Evolutionary conservation across 2,888 invertebrate species (phyloP), one percentile per base, ranked within the genome.

Genomic region (Lamellibrachia satsuma): DNA sequence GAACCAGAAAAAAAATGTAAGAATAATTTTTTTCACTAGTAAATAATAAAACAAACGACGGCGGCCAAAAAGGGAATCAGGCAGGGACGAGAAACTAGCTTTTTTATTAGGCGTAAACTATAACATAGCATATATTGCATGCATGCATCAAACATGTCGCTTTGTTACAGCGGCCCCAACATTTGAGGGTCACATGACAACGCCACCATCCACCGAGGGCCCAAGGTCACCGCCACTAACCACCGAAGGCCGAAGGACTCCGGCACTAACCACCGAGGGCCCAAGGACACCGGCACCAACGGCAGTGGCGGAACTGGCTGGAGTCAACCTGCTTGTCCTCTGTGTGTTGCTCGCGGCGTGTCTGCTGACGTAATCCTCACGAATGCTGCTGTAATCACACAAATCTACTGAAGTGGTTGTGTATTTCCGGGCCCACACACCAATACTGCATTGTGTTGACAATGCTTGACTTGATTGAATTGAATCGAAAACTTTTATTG

Each of bases 331-430:
- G 75, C 22, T 22, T 15, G 75, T 75, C 75, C n/a, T 75, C 22
- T 75, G 75, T 22, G 75, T 75, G 22, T 3, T 75, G 75, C 22
- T 75, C n/a, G 75, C 75, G 75, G 22, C 75, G n/a, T 75, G 75
- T 6, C 75, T 75, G 75, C 75, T 75, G 75, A 75, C 75, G 75
- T 93, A 52, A 75, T 92, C n/a, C 57, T 90, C 15, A 90, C 91
- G 75, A 7, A 92, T 22, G 11, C 52, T 27, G n/a, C 11, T 7
- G 90, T 93, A 99, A 96, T 97, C 98, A 22, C n/a, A 7, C 39
- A 39, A 15, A n/a, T 57, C 4, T 75, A 52, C 57, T 57, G 15
- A 57, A 57, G 57, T 11, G 2, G 57, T 57, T 57, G 39, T 57
- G 57, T 57, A 11, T 57, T 7, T 57, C 57, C 15, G 57, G 11